Evolutionary conservation across 1,140 invertebrate genomes (phyloP).

Genomic region (Chironomus tepperi): DNA sequence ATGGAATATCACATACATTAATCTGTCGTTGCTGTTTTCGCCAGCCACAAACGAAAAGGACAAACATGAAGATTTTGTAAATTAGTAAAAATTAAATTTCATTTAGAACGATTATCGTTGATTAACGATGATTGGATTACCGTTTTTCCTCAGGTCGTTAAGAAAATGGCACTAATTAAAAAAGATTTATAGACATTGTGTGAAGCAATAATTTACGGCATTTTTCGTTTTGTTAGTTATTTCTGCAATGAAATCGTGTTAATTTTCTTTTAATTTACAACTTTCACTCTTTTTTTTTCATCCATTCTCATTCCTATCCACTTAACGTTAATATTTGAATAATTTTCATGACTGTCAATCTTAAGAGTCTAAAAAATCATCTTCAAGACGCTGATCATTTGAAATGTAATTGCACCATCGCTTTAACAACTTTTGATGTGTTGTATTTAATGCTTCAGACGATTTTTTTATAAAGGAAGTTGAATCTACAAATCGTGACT

Average conservation of each 20-base stretch:
- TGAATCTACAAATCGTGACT: neutral
- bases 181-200: neutral
- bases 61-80: neutral
- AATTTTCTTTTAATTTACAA: neutral
- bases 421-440: slow-evolving; percentile 6
- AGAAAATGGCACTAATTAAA: slow-evolving; percentile 7
- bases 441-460: neutral
- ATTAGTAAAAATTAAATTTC: neutral
- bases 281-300: neutral
- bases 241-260: slow-evolving; percentile 11
- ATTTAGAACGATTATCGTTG: slow-evolving; percentile 10
- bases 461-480: neutral
- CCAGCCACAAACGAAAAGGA: neutral
- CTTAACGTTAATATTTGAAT: too few relatives aligned
- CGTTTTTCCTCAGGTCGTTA: neutral
- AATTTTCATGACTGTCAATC: neutral
- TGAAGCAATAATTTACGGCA: neutral
- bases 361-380: neutral
- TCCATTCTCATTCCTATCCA: neutral
- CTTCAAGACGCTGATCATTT: neutral
- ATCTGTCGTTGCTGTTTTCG: neutral
- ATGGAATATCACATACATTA: neutral
- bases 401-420: slow-evolving; percentile 14
- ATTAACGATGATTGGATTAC: slow-evolving; percentile 19
- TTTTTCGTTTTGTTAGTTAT: neutral